Percentiles rank a stretch among this genome's conserved stretches.
Evolutionary conservation across 1,140 invertebrate genomes (phyloP).

Genomic region (Pachypeltis micranthus): DNA sequence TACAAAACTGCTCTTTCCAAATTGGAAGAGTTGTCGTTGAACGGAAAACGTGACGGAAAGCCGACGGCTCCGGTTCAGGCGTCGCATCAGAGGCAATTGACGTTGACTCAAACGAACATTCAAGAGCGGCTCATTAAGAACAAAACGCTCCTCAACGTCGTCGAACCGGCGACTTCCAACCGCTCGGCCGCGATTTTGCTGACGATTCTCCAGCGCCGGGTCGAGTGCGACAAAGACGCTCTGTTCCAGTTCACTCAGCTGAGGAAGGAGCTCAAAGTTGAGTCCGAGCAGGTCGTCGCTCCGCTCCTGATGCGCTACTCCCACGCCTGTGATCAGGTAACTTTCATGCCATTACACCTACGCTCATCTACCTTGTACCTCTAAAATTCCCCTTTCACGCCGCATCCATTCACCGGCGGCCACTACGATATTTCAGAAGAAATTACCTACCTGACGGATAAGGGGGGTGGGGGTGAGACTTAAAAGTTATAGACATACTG

Average conservation of each 20-base stretch:
- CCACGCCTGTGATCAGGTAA: conserved; percentile 57
- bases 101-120: conserved; percentile 64
- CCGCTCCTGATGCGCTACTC: conserved; percentile 72
- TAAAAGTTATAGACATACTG: too few relatives aligned
- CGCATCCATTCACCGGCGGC: too few relatives aligned
- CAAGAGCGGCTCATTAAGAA: conserved; percentile 85
- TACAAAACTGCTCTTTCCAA: conserved; percentile 80
- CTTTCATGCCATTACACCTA: too few relatives aligned
- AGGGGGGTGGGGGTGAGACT: too few relatives aligned
- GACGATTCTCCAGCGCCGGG: conserved; percentile 46
- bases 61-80: conserved; percentile 66
- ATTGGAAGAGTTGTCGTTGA: conserved; percentile 61
- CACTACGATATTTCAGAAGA: too few relatives aligned
- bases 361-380: not conserved
- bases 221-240: conserved; percentile 57
- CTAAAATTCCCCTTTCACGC: too few relatives aligned
- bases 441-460: too few relatives aligned
- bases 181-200: conserved; percentile 43
- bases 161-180: conserved; percentile 52
- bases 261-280: conserved; percentile 46
- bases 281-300: conserved; percentile 48
- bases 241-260: conserved; percentile 57
- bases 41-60: conserved; percentile 31
- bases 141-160: conserved; percentile 71
- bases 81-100: conserved; percentile 77